Evolutionary conservation across 1,140 invertebrate genomes (phyloP).

Genomic region (Euglossa dilemma): DNA sequence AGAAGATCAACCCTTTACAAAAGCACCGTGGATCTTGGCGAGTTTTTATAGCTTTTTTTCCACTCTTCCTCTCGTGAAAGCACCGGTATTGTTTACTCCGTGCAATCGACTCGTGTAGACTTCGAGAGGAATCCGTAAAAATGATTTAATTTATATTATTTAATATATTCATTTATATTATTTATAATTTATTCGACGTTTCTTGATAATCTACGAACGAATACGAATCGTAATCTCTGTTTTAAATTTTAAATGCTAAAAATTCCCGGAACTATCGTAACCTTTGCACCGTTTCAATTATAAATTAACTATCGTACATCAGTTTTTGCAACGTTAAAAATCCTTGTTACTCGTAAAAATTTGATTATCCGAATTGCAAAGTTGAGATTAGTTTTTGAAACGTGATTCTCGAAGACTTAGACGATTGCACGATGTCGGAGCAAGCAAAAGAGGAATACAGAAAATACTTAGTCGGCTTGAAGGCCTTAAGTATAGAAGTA

Average conservation of each 20-base stretch:
- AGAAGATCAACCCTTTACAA: slow-evolving; percentile 4
- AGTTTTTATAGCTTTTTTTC: not conserved
- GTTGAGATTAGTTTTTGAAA: not conserved
- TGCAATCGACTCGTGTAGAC: not conserved
- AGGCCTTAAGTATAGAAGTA: not conserved
- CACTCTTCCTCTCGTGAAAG: not conserved
- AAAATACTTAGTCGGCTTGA: not conserved
- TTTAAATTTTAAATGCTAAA: not conserved
- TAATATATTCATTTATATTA: no score
- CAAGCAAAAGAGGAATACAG: slow-evolving; percentile 14
- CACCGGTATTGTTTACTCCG: not conserved
- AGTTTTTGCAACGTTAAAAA: no score
- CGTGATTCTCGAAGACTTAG: not conserved
- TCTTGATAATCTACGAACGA: not conserved
- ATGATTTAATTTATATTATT: no score
- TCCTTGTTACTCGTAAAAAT: no score
- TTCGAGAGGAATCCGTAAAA: no score
- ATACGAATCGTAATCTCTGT: not conserved
- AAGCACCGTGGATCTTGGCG: not conserved
- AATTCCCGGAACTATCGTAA: not conserved
- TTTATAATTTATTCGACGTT: slow-evolving; percentile 2
- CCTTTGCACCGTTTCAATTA: not conserved
- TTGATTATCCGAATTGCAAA: not conserved
- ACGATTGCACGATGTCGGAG: not conserved
- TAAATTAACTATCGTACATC: not conserved